Evolutionary conservation across 2,113 vertebrate genomes (phyloP), one percentile per base, ranked within the genome.

Genomic region (Hoplias malabaricus): DNA sequence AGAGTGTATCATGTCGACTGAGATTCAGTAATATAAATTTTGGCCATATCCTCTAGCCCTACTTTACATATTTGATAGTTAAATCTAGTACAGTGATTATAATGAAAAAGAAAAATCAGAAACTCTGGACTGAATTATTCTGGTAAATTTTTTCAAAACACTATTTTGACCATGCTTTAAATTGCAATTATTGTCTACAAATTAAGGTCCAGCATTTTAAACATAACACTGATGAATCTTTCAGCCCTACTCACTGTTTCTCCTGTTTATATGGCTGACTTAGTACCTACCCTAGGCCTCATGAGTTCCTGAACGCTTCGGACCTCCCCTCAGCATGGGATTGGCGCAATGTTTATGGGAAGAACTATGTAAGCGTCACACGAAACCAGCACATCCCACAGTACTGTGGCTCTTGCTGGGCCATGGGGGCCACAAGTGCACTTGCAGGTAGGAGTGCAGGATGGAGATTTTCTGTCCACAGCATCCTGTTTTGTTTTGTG

Each of bases 361-460:
- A 87, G 53, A 96, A 95, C 42, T 95, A 90, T 0, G 93, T 74
- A 72, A 96, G 95, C 48, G 61, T 90, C 80, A 95, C 94, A 0
- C 88, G 94, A 4, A 96, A 96, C 86, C 95, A 96, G 83, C 94
- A 95, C 87, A 95, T 95, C 85, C 95, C 95, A 0, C 94, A 94
- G 84, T 95, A 95, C 90, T 96, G 95, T 8, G 94, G 95, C 3
- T 96, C 94, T 66, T 95, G 94, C 87, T 96, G 95, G 95, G 95
- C 95, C 2, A 94, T 95, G 19, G 93, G 92, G 40, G 92, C 91
- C 86, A 95, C 94, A 86, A 95, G 95, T 0, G 93, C 94, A 0
- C 29, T 96, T 29, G 94, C 95, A 77, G 94, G 95, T 96, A 53
- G 29, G 4, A 16, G 5, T 5, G 19, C 6, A 4, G 29, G 21